Percentiles rank a stretch among this genome's conserved stretches.
phyloP scores from a whole-genome alignment of 2,797 vertebrate genomes.

The Zonotrichia albicollis region DNA sequence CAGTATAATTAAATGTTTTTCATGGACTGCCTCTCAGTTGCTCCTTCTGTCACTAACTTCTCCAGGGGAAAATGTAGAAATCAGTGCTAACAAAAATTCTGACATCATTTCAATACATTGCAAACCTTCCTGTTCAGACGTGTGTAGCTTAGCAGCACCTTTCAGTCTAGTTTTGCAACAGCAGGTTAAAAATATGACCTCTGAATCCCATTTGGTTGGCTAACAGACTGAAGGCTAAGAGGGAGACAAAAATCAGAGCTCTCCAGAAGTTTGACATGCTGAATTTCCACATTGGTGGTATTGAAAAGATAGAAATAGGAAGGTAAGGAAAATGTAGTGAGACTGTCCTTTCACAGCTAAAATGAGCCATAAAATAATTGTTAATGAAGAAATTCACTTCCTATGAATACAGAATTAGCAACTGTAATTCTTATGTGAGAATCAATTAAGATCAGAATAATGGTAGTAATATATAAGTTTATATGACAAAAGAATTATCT shows the following conservation, averaged over 20 bases:
- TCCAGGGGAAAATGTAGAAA: not conserved
- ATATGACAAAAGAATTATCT: constrained; percentile 7
- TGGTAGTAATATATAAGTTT: constrained; percentile 11
- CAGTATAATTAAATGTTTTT: not conserved
- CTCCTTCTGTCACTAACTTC: not conserved
- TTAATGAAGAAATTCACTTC: not conserved
- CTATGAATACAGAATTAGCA: constrained; percentile 40
- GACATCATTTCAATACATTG: not conserved
- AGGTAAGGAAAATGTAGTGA: not conserved
- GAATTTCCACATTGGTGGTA: not conserved
- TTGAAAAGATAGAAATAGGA: not conserved
- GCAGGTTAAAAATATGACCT: not conserved
- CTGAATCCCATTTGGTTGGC: not conserved
- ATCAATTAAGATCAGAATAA: constrained; percentile 14
- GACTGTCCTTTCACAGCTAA: not conserved
- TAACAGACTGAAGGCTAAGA: not conserved
- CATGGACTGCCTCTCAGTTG: not conserved
- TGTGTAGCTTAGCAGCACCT: not conserved
- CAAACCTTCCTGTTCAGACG: not conserved
- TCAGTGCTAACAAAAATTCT: not conserved
- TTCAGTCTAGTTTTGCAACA: not conserved
- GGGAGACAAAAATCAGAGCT: not conserved
- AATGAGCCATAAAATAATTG: not conserved
- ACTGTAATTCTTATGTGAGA: not conserved
- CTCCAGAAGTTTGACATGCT: not conserved